These are phyloP conservation scores for Hyles vespertilio DNA, from an alignment of 1,140 invertebrate genomes.

Conservation along the genomic window DNA sequence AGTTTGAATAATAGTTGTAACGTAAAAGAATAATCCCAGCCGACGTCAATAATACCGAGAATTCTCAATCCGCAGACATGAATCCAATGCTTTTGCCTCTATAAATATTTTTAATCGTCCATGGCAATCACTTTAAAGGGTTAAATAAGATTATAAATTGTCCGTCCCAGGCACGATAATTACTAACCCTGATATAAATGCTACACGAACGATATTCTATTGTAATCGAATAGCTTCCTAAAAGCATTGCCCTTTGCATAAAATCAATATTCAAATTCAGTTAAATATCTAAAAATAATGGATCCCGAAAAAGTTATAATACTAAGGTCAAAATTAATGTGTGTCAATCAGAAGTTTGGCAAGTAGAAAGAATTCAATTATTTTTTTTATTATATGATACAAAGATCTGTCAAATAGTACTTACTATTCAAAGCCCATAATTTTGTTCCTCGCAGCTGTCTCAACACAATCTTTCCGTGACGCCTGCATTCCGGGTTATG, in stretches of 20 bases:
- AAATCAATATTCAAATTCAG: too few relatives aligned
- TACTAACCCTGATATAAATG: too few relatives aligned
- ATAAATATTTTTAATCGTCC: too few relatives aligned
- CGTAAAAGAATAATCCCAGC: conserved; percentile 11
- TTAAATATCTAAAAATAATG: background rate
- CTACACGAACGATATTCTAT: too few relatives aligned
- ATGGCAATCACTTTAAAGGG: too few relatives aligned
- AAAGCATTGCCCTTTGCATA: too few relatives aligned
- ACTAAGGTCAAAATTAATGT: background rate
- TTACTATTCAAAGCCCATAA: conserved; percentile 84
- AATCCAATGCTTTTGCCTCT: too few relatives aligned
- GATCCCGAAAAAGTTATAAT: background rate
- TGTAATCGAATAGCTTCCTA: too few relatives aligned
- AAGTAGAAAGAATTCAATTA: background rate
- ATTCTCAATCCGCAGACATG: background rate
- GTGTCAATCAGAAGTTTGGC: background rate
- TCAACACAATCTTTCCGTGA: conserved; percentile 80
- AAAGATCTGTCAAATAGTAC: conserved; percentile 26
- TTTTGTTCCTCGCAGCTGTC: conserved; percentile 80
- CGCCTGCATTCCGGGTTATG: conserved; percentile 79
- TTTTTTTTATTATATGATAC: background rate
- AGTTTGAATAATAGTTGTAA: conserved; percentile 26
- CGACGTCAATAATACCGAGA: conserved; percentile 12
- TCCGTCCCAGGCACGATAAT: too few relatives aligned
- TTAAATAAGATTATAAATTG: too few relatives aligned